Percentiles rank a stretch among this genome's conserved stretches.
Conservation (phyloP, 2,888 invertebrate species). For the Rhamnusium bicolor region DNA sequence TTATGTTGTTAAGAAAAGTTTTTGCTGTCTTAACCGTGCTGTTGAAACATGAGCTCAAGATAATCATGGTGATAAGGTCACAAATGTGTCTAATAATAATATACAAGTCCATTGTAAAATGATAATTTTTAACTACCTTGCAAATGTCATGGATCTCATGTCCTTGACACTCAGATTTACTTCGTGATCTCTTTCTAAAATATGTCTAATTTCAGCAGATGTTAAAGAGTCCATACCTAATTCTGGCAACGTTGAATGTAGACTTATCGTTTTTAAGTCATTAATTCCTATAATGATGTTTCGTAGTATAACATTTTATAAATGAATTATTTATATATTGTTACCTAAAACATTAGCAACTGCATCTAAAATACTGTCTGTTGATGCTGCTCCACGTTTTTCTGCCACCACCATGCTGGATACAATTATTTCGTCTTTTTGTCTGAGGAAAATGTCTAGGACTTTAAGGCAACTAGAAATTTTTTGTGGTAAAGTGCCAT, state of each 20-base stretch:
- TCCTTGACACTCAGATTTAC: conserved; percentile 89
- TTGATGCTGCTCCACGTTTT: conserved; percentile 78
- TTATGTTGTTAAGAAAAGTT: too few species aligned
- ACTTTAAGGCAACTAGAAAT: conserved; percentile 77
- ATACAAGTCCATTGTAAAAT: too few species aligned
- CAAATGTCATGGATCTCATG: conserved; percentile 85
- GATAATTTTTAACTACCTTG: conserved; percentile 70
- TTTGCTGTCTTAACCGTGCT: too few species aligned
- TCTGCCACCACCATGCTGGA: conserved; percentile 91
- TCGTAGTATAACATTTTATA: not conserved
- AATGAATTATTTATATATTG: conserved; percentile 22
- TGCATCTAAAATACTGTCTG: conserved; percentile 81
- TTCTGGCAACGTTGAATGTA: conserved; percentile 85
- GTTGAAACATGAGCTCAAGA: too few species aligned
- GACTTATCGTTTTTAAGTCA: conserved; percentile 80
- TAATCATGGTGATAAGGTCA: too few species aligned
- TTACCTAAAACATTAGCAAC: conserved; percentile 76
- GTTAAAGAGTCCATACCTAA: conserved; percentile 97
- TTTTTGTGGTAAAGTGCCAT: conserved; percentile 80
- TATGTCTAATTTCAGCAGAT: conserved; percentile 96
- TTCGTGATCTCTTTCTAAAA: conserved; percentile 90
- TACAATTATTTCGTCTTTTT: conserved; percentile 77
- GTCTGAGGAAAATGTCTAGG: conserved; percentile 81
- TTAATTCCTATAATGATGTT: conserved; percentile 7
- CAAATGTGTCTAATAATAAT: too few species aligned